Conservation (phyloP, 2,888 invertebrate species). For the Neoascia interrupta region DNA sequence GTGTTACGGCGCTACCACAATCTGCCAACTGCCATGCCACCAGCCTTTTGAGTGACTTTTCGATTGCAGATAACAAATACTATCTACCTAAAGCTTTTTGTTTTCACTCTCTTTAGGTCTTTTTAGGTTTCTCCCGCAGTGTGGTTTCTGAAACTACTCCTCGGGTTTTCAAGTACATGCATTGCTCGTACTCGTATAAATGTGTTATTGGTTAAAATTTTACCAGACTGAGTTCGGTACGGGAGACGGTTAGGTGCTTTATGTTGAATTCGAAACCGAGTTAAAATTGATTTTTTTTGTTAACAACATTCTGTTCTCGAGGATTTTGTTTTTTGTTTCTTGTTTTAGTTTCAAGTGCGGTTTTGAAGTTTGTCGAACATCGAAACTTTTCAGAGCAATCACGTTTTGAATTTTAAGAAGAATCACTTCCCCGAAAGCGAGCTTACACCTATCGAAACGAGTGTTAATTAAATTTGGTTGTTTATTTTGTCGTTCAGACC, state of each 20-base stretch:
- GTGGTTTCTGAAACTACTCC: no score
- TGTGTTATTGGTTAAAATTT: slow-evolving; percentile 5
- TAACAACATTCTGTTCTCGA: neutral
- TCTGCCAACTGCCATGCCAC: no score
- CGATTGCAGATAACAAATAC: no score
- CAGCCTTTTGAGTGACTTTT: no score
- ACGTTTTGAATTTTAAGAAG: no score
- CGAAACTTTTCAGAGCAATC: neutral
- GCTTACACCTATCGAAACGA: no score
- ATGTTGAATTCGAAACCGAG: slow-evolving; percentile 28
- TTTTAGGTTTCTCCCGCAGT: no score
- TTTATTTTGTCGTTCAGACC: slow-evolving; percentile 15
- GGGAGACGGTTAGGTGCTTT: slow-evolving; percentile 46
- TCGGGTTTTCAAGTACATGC: neutral
- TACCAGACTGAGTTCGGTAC: slow-evolving; percentile 53
- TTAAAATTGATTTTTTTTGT: slow-evolving; percentile 42
- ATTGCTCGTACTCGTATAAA: neutral
- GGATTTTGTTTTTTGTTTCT: slow-evolving; percentile 13
- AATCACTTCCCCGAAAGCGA: no score
- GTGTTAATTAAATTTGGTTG: slow-evolving; percentile 30
- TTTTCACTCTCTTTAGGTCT: no score
- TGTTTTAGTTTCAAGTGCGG: slow-evolving; percentile 20
- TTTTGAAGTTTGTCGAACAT: neutral
- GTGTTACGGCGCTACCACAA: no score
- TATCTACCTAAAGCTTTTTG: no score